Evolutionary conservation across 1,140 invertebrate species (phyloP).

Genomic region (Drosophila melanogaster): DNA sequence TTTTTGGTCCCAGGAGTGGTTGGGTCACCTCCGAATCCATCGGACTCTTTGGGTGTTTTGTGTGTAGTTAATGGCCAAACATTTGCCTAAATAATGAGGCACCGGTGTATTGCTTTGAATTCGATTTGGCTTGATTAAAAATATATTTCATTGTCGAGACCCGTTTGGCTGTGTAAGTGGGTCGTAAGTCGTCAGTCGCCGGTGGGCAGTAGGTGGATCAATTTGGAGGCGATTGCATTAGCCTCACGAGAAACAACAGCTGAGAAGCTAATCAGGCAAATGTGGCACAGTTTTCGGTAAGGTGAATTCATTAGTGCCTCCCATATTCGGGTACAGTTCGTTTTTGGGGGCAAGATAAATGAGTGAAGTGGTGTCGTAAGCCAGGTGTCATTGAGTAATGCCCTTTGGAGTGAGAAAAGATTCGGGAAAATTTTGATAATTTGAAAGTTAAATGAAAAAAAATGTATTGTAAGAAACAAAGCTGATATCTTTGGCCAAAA

Average conservation of each 20-base stretch:
- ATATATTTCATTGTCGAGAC: constrained; percentile 75
- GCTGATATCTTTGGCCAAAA: background rate
- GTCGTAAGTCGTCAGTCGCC: constrained; percentile 1
- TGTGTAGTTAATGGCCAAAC: constrained; percentile 76
- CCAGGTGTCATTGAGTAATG: constrained; percentile 46
- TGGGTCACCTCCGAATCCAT: constrained; percentile 25
- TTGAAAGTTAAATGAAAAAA: constrained; percentile 1
- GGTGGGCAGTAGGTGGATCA: constrained; percentile 23
- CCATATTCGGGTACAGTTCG: background rate
- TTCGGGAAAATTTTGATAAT: background rate
- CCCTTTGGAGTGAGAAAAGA: background rate
- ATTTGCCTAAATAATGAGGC: constrained; percentile 81
- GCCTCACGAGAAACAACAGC: constrained; percentile 48
- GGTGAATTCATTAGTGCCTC: constrained; percentile 49
- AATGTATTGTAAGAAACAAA: no score
- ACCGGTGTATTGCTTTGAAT: constrained; percentile 82
- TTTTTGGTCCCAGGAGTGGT: constrained; percentile 18
- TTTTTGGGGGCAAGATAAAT: constrained; percentile 27
- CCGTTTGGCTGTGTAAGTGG: constrained; percentile 25
- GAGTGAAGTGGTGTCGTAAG: constrained; percentile 20
- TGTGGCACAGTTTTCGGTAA: constrained; percentile 57
- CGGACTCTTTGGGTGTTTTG: constrained; percentile 38
- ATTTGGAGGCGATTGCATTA: constrained; percentile 2
- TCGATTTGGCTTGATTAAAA: constrained; percentile 82
- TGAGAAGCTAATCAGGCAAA: constrained; percentile 79